Evolutionary conservation across 2,113 vertebrate species (phyloP), one percentile per base, ranked within the genome.

Genomic region (Oceanites oceanicus): DNA sequence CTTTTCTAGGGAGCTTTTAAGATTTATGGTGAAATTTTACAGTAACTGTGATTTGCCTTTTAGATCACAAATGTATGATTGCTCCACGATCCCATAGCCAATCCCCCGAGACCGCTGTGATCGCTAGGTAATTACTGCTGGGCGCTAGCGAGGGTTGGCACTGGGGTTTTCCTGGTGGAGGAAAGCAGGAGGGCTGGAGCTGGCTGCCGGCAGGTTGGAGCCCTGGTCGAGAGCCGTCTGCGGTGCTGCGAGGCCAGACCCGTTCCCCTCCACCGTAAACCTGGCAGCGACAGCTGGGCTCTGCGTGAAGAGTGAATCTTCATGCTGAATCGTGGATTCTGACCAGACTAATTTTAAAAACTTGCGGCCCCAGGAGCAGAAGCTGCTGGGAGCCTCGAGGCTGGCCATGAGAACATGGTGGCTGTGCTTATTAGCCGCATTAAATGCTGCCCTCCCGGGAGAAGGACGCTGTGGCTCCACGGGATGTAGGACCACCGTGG

Each of bases 81-180:
- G 47, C 17, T 16, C 34, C 30, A 8, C 0, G 3, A n/a, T 89
- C 40, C 76, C 56, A 3, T 1, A 72, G 52, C 0, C 0, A 56
- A 65, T 68, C 66, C 66, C 53, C 50, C 11, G 66, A 55, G 75
- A 29, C 26, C 1, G 1, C 62, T 66, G 36, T n/a, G 38, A 20
- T 36, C 55, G 29, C 12, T 63, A 6, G 29, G 47, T 81, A 36
- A 40, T 81, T 78, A 38, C 45, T 78, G 49, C 88, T 50, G 86
- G 34, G n/a, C 2, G 3, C 26, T 59, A 65, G 49, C 5, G 40
- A 68, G 53, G 49, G 25, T 91, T 82, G 75, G 50, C 76, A 7
- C 13, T 47, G 59, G 22, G 19, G 36, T 27, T 88, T 88, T 79
- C 26, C 42, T 5, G 3, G 32, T 40, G 82, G 67, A 88, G 13